Base-by-base conservation (phyloP, 2,888 invertebrate genomes). In the Hedya salicella region DNA sequence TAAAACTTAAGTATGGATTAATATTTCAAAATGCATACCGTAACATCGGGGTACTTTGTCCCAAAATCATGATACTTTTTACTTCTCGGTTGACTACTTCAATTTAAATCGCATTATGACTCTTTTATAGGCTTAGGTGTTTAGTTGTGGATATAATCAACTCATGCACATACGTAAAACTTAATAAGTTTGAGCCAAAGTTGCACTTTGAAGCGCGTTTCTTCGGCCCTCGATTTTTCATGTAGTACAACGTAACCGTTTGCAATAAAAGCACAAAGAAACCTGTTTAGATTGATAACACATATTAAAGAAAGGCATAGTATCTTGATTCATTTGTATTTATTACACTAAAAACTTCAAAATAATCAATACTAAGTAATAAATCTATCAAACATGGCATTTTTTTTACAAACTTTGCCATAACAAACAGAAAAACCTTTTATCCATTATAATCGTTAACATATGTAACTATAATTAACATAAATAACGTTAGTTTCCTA, bases 41-140 rank as follows among this genome's bases (percentile, higher is more conserved):
- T 25, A 0, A 6, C 25, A 25, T 49, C 49, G 49, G 49, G 49
- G 49, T 49, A 49, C 49, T 49, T 49, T 25, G 49, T 49, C 49
- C 49, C 25, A 49, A n/a, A 49, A 49, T 25, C 49, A 49, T n/a
- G 3, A 49, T n/a, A 49, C 49, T 49, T 49, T 49, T 49, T 19
- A 44, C 44, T 9, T 44, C 11, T 44, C 19, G 44, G 1, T 44
- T 44, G 44, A 17, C 9, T 19, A 19, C 44, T 44, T 44, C 17
- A 17, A 44, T 44, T 44, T 44, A 44, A 44, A 44, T 44, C 11
- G 36, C 36, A 36, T 1, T 36, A 36, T 11, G 36, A 36, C 2
- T 36, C 36, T 36, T 11, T 36, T 11, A 36, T 36, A 36, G 36
- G 36, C 36, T 9, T 36, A 36, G 36, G 36, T 36, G 9, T 36